Evolutionary conservation across 2,888 invertebrate species (phyloP).

Genomic region (Andrena chrysosceles): DNA sequence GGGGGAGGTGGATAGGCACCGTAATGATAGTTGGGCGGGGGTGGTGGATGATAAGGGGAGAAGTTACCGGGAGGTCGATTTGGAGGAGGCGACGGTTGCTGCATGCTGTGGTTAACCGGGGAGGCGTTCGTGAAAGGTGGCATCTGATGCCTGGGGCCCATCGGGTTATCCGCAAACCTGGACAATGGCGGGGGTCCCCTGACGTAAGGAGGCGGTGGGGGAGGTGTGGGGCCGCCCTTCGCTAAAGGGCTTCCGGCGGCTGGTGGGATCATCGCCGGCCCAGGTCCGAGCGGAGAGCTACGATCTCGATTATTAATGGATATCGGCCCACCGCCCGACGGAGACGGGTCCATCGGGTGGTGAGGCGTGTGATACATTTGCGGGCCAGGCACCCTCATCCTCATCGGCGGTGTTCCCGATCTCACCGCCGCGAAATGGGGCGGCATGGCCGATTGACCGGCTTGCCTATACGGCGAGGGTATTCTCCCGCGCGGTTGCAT

Average conservation of each 20-base stretch:
- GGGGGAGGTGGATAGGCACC: slow-evolving; percentile 85
- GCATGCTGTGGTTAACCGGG: slow-evolving; percentile 78
- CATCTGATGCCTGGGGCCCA: slow-evolving; percentile 79
- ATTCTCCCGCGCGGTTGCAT: slow-evolving; percentile 82
- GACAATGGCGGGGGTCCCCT: slow-evolving; percentile 82
- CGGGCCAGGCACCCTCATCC: slow-evolving; percentile 81
- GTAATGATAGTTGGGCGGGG: slow-evolving; percentile 85
- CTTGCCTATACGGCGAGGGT: slow-evolving; percentile 82
- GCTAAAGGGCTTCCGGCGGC: slow-evolving; percentile 83
- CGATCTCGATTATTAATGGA: slow-evolving; percentile 82
- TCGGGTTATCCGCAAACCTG: slow-evolving; percentile 76
- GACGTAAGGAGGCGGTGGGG: slow-evolving; percentile 82
- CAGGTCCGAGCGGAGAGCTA: slow-evolving; percentile 76
- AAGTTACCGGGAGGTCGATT: slow-evolving; percentile 82
- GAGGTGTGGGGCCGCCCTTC: slow-evolving; percentile 82
- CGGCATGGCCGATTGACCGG: slow-evolving; percentile 77
- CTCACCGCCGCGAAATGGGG: slow-evolving; percentile 81
- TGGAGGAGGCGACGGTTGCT: slow-evolving; percentile 83
- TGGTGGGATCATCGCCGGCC: slow-evolving; percentile 83
- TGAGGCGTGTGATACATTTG: slow-evolving; percentile 85
- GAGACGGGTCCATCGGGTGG: slow-evolving; percentile 86
- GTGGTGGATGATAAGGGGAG: slow-evolving; percentile 85
- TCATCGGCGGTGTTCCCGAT: slow-evolving; percentile 82
- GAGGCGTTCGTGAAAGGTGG: slow-evolving; percentile 81
- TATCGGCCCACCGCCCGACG: slow-evolving; percentile 86